Evolutionary conservation across 2,888 invertebrate genomes (phyloP), one percentile per base, ranked within the genome.

Genomic region (Phasia obesa): DNA sequence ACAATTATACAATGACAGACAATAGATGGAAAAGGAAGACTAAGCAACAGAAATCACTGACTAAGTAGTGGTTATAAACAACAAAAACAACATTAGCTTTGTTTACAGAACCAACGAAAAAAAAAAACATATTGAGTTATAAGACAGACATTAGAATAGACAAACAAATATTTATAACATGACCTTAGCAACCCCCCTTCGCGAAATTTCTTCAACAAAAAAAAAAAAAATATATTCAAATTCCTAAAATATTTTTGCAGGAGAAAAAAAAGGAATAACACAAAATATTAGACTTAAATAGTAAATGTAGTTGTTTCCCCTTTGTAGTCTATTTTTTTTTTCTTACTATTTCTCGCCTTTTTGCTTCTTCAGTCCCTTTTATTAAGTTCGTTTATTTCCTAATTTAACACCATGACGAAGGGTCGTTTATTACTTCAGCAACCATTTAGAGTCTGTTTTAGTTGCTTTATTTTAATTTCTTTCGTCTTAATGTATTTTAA

Each of bases 351-450:
- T 35, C 21, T 25, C 42, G 4, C n/a, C n/a, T 21, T 25, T 31
- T 27, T 17, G 15, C n/a, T 35, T 35, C n/a, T 31, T 38, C 42
- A 35, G 59, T 73, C 57, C 65, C 42, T 70, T 59, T 70, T 59
- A 76, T 83, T 75, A 79, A 83, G 71, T 79, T 79, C 70, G 60
- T 76, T 79, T 83, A 79, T 79, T 83, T 83, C 62, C 75, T 62
- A 59, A 83, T 71, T 79, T 83, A 67, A 79, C 83, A 83, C 79
- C 83, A 75, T 83, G 75, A 79, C 83, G 75, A 79, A 83, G 65
- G 75, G 83, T 71, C 79, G 64, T 57, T 62, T 57, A n/a, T 44
- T 42, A 47, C 69, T 70, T 31, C 44, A 19, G 23, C 49, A 38
- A 31, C 53, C 67, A 73, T 81, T 81, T 74, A 44, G 49, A 25